Evolutionary conservation across 2,888 invertebrate species (phyloP).

Genomic region (Archaeoteleia sp.): DNA sequence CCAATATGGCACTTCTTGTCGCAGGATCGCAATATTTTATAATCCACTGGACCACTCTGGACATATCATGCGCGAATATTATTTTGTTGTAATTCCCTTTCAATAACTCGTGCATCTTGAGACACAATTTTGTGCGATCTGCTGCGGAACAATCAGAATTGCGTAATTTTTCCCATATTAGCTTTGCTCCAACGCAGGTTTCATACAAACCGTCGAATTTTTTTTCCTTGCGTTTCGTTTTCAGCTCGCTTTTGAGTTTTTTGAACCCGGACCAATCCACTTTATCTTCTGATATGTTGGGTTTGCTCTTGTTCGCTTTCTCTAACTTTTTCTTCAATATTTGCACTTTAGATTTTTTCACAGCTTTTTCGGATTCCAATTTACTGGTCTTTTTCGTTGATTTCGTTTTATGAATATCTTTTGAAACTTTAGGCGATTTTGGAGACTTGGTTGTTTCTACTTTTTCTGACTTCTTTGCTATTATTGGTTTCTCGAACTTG

Average conservation of each 20-base stretch:
- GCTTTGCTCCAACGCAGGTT: conserved; percentile 77
- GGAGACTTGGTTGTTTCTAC: conserved; percentile 33
- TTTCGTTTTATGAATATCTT: background rate
- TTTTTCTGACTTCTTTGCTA: too few species aligned
- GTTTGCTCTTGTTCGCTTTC: conserved; percentile 3
- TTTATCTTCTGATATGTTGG: conserved; percentile 70
- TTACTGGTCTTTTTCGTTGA: conserved; percentile 2
- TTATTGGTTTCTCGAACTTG: conserved; percentile 52
- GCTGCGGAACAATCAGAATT: conserved; percentile 77
- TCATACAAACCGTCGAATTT: conserved; percentile 76
- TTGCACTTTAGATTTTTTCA: background rate
- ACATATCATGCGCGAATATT: conserved; percentile 90
- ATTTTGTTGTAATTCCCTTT: conserved; percentile 82
- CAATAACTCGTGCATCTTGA: conserved; percentile 79
- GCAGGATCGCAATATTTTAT: conserved; percentile 83
- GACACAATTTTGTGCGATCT: conserved; percentile 78
- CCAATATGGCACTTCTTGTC: conserved; percentile 81
- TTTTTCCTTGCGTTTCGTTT: conserved; percentile 80
- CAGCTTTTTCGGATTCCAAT: conserved; percentile 6
- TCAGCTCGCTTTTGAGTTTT: conserved; percentile 84
- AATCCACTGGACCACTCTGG: conserved; percentile 91
- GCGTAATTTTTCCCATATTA: conserved; percentile 79
- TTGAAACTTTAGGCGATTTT: conserved; percentile 21
- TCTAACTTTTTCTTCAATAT: too few species aligned
- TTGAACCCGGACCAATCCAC: conserved; percentile 86